Conservation (phyloP, 2,113 vertebrate genomes). For the Myiopsitta monachus region DNA sequence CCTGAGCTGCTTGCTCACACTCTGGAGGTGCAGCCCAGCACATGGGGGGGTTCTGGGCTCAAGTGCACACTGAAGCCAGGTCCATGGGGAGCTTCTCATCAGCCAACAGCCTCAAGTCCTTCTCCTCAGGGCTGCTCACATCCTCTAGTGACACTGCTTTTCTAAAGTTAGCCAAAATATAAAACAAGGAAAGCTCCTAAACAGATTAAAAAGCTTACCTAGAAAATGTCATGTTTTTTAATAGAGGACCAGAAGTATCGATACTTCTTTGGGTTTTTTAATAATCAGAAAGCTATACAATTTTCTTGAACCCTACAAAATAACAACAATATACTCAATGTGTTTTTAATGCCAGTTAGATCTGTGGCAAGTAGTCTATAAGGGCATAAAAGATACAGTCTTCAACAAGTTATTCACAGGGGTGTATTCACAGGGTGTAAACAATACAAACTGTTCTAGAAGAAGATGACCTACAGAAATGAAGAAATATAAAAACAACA, state of each 20-base stretch:
- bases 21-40: not conserved
- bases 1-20: not conserved
- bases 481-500: not conserved
- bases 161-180: not conserved
- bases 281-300: not conserved
- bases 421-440: not conserved
- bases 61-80: not conserved
- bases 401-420: not conserved
- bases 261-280: too few relatives aligned
- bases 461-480: not conserved
- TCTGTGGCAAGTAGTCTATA: not conserved
- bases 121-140: not conserved
- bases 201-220: not conserved
- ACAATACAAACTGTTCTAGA: not conserved
- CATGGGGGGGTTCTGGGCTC: not conserved
- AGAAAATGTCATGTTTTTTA: not conserved
- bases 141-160: not conserved
- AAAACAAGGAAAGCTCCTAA: not conserved
- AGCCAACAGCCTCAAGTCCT: not conserved
- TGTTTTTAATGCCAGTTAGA: not conserved
- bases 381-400: not conserved
- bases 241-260: not conserved
- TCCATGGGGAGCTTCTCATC: not conserved
- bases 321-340: accelerated
- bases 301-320: not conserved